Percentiles rank a stretch among this genome's conserved stretches.
Conservation (phyloP, 2,113 vertebrate genomes). For the Pimephales promelas region DNA sequence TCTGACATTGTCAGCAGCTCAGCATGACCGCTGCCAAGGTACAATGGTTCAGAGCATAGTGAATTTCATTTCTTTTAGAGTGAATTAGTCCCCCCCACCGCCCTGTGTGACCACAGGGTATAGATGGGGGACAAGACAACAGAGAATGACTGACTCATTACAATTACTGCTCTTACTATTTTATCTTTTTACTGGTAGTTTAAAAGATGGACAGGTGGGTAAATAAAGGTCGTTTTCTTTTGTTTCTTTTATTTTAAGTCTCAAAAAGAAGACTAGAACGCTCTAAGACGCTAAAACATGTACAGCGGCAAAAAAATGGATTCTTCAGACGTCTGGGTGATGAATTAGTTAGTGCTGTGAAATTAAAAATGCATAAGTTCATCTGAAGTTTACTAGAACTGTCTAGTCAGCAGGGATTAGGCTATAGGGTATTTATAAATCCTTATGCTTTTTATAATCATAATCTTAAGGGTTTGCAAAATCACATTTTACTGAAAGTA, state of each 20-base stretch:
- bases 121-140: not conserved
- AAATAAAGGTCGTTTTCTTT: constrained; percentile 20
- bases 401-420: constrained; percentile 18
- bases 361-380: constrained; percentile 52
- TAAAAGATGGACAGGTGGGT: constrained; percentile 13
- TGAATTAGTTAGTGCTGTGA: constrained; percentile 48
- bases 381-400: constrained; percentile 40
- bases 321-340: constrained; percentile 43
- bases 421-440: not conserved
- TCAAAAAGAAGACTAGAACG: constrained; percentile 8
- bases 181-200: constrained; percentile 20
- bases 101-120: not conserved
- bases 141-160: constrained; percentile 7
- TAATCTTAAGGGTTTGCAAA: not conserved
- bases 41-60: constrained; percentile 55
- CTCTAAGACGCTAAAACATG: not conserved
- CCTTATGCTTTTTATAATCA: not conserved
- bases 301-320: not conserved
- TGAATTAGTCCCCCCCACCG: not conserved
- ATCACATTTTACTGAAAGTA: not conserved
- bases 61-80: constrained; percentile 29
- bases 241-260: not conserved
- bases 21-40: constrained; percentile 65
- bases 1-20: constrained; percentile 71
- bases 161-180: not conserved